phyloP scores from a whole-genome alignment of 2,888 invertebrate species.

The Pyrrhosoma nymphula region DNA sequence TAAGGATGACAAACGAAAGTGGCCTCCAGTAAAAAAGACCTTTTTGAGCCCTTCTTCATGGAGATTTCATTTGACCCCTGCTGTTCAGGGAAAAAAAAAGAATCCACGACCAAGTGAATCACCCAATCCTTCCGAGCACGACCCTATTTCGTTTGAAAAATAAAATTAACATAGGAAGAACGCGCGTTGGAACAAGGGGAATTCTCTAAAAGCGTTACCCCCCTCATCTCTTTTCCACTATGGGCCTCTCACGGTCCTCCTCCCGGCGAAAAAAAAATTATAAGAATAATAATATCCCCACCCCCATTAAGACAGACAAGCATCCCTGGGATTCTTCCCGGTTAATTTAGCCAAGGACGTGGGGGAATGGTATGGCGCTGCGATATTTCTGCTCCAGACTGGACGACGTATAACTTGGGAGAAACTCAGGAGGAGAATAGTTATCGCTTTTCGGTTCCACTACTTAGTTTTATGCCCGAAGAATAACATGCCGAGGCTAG shows the following conservation, averaged over 20 bases:
- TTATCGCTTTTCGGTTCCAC: background rate
- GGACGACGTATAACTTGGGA: background rate
- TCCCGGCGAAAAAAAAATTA: background rate
- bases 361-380: background rate
- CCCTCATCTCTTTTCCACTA: background rate
- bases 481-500: background rate
- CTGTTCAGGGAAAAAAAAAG: background rate
- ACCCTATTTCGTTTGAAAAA: background rate
- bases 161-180: background rate
- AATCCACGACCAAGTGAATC: too few relatives aligned
- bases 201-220: background rate
- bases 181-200: background rate
- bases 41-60: background rate
- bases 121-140: background rate
- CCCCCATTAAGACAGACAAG: background rate
- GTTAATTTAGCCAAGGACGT: background rate
- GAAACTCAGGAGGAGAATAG: background rate
- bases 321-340: background rate
- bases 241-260: background rate
- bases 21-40: background rate
- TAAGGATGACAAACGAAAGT: background rate
- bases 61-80: slow-evolving; percentile 20
- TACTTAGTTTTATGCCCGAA: background rate
- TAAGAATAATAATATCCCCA: background rate
- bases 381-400: background rate